These are phyloP conservation scores for Prochilodus magdalenae DNA, from an alignment of 2,113 vertebrate species.

Conservation along the genomic window DNA sequence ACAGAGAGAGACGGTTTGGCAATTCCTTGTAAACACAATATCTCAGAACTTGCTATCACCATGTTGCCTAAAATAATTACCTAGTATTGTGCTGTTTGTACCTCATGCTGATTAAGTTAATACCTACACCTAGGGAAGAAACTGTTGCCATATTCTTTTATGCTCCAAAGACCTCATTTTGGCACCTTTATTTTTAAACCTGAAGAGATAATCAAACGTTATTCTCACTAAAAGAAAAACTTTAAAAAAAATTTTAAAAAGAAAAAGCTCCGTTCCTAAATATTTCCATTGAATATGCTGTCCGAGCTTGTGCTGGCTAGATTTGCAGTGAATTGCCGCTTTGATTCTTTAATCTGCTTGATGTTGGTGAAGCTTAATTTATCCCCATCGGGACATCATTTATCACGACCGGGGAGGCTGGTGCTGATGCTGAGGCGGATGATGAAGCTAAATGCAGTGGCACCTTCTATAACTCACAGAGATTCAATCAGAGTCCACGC, in stretches of 20 bases:
- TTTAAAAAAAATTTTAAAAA: no score
- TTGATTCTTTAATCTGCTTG: constrained; percentile 47
- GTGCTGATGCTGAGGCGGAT: constrained; percentile 11
- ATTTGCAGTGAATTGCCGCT: constrained; percentile 9
- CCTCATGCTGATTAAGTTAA: no score
- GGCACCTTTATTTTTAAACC: no score
- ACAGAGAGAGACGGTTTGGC: no score
- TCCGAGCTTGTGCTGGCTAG: background rate
- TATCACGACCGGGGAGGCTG: constrained; percentile 33
- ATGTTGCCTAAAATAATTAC: no score
- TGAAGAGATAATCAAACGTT: background rate
- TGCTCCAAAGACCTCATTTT: no score
- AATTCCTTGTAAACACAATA: no score
- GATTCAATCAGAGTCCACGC: background rate
- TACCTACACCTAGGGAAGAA: no score
- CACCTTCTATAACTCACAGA: background rate
- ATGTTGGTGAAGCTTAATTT: constrained; percentile 42
- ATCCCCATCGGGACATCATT: constrained; percentile 40
- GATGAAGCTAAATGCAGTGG: constrained; percentile 8
- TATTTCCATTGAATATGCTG: constrained; percentile 10
- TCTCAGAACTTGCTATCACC: no score
- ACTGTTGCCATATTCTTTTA: no score
- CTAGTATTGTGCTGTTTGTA: no score
- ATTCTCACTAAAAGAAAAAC: background rate
- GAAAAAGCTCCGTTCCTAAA: no score